Base-by-base conservation (phyloP, 2,113 vertebrate species). In the Bubo scandiacus region DNA sequence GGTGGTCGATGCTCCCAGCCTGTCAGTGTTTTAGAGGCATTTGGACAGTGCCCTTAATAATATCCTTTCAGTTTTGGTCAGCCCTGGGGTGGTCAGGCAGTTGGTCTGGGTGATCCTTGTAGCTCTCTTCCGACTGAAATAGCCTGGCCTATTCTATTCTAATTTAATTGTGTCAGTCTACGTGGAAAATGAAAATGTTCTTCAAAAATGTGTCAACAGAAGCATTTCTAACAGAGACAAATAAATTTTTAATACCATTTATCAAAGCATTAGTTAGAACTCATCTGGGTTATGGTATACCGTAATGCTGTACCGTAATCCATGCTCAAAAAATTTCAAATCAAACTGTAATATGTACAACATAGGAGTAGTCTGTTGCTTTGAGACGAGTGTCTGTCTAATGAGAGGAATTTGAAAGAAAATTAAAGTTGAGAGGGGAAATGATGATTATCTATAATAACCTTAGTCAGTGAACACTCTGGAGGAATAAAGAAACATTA, bases 351-450 rank as follows among this genome's bases (percentile, higher is more conserved):
- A 22, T 13, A 12, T 26, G 42, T 4, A 4, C 26, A 23, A 8
- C 36, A 26, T 10, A 45, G 78, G 45, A 66, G 4, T 6, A 13
- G 45, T 10, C 40, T 57, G 61, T 17, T 86, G 66, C 75, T 59
- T 34, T 84, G 29, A 45, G 66, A n/a, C 70, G 75, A 42, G 34
- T 21, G 11, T 43, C 63, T 45, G 36, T 3, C 38, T 74, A 51
- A 62, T 49, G 70, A 94, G 70, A 82, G 79, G 82, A 61, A 54
- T 57, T 72, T 9, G 32, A 61, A 42, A 65, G 61, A 65, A 81
- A 94, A 95, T 90, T n/a, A 7, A 90, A 79, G 29, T 25, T 36
- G 85, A 94, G 78, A 85, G 90, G 59, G 43, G 43, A 74, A 86
- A 90, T 89, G 2, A 49, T 71, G 38, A 91, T 90, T 82, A 25